Evolutionary conservation across 2,888 invertebrate species (phyloP).

Genomic region (Zygaena filipendulae): DNA sequence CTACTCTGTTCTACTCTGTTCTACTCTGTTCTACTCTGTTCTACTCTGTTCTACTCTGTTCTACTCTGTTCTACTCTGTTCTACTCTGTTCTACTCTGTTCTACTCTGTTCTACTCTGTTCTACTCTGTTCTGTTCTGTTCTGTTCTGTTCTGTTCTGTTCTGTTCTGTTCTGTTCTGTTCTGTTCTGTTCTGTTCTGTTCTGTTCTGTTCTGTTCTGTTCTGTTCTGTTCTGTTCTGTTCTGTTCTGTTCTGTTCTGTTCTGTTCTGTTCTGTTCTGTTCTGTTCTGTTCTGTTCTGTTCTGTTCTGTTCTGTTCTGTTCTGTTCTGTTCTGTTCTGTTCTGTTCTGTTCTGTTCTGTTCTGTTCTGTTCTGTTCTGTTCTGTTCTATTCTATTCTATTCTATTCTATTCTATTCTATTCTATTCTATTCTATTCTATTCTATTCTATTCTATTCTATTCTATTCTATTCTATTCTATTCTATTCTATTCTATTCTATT

Average conservation of each 20-base stretch:
- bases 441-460: neutral
- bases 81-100: neutral
- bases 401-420: neutral
- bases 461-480: neutral
- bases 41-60: neutral
- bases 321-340: neutral
- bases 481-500: neutral
- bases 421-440: neutral
- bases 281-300: neutral
- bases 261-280: neutral
- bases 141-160: neutral
- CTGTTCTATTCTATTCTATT: neutral
- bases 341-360: neutral
- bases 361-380: neutral
- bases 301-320: neutral
- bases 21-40: conserved; percentile 1
- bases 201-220: neutral
- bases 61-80: neutral
- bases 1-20: too few relatives aligned
- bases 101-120: neutral
- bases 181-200: neutral
- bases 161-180: neutral
- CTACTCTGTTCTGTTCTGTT: neutral
- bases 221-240: neutral
- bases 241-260: neutral